phyloP scores from a whole-genome alignment of 2,888 invertebrate species.

The Phyllotreta cruciferae region DNA sequence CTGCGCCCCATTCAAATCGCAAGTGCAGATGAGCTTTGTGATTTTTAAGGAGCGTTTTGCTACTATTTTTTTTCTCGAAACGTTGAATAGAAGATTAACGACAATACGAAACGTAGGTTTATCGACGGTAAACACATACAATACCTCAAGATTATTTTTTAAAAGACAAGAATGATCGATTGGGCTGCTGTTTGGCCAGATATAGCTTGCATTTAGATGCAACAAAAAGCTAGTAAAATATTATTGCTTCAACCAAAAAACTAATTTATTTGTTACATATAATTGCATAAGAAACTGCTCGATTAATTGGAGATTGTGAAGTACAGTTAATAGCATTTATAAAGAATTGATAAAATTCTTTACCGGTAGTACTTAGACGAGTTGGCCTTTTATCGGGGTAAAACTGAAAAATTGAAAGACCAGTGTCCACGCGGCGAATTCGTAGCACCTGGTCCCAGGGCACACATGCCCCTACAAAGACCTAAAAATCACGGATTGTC shows the following conservation, averaged over 20 bases:
- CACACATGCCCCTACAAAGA: conserved; percentile 48
- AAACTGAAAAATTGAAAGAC: conserved; percentile 27
- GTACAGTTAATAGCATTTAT: too few species aligned
- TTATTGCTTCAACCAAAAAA: too few species aligned
- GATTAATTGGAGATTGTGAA: too few species aligned
- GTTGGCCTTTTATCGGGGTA: conserved; percentile 8
- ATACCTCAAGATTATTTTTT: conserved; percentile 27
- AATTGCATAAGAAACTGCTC: too few species aligned
- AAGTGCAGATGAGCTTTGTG: conserved; percentile 27
- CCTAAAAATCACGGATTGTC: conserved; percentile 55
- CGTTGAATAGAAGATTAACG: conserved; percentile 24
- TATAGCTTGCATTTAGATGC: not conserved
- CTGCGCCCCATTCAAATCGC: conserved; percentile 16
- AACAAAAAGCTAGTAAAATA: too few species aligned
- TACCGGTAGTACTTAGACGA: too few species aligned
- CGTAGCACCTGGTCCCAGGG: conserved; percentile 45
- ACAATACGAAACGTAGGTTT: conserved; percentile 17
- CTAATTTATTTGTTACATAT: too few species aligned
- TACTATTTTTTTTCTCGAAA: conserved; percentile 10
- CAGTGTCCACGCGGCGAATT: conserved; percentile 45
- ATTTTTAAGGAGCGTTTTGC: conserved; percentile 26
- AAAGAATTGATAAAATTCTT: too few species aligned
- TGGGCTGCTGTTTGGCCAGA: conserved; percentile 9
- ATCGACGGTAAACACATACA: conserved; percentile 16
- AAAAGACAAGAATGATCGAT: conserved; percentile 28